Percentiles rank a stretch among this genome's conserved stretches.
Evolutionary conservation across 2,888 invertebrate genomes (phyloP).

Genomic region (Lasioglossum leucozonium): DNA sequence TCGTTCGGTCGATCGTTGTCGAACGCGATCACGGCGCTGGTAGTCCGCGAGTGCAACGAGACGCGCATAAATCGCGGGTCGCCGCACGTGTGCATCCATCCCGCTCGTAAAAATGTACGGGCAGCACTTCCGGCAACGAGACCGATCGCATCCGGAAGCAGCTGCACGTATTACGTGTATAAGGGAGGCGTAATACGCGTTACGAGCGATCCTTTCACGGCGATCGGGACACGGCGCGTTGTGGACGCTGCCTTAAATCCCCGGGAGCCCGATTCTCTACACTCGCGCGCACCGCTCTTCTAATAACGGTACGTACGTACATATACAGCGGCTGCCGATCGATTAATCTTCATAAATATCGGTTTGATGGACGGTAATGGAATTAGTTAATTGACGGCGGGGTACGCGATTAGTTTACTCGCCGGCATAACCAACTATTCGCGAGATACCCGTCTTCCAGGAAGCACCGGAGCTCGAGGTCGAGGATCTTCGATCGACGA

Average conservation of each 20-base stretch:
- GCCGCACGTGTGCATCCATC: slow-evolving; percentile 43
- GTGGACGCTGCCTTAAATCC: slow-evolving; percentile 42
- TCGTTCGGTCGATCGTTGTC: neutral
- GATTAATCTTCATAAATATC: slow-evolving; percentile 55
- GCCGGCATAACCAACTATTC: neutral
- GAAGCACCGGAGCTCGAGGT: neutral
- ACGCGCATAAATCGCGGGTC: slow-evolving; percentile 20
- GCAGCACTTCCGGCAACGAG: slow-evolving; percentile 64
- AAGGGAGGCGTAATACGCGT: slow-evolving; percentile 37
- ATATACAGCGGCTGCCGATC: neutral
- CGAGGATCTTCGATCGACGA: neutral
- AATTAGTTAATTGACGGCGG: slow-evolving; percentile 37
- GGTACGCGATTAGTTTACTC: slow-evolving; percentile 33
- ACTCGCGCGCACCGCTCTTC: neutral
- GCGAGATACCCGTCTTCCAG: neutral
- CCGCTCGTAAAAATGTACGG: slow-evolving; percentile 59
- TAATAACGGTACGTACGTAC: slow-evolving; percentile 31
- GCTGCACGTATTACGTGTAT: slow-evolving; percentile 53
- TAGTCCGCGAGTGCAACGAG: slow-evolving; percentile 5
- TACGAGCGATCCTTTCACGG: slow-evolving; percentile 47
- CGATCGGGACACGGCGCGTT: slow-evolving; percentile 7
- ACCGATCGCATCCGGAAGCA: slow-evolving; percentile 69
- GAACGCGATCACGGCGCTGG: slow-evolving; percentile 10
- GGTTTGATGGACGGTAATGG: slow-evolving; percentile 43
- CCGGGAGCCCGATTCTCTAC: neutral